Evolutionary conservation across 2,888 invertebrate species (phyloP).

Genomic region (Pemphredon lugubris): DNA sequence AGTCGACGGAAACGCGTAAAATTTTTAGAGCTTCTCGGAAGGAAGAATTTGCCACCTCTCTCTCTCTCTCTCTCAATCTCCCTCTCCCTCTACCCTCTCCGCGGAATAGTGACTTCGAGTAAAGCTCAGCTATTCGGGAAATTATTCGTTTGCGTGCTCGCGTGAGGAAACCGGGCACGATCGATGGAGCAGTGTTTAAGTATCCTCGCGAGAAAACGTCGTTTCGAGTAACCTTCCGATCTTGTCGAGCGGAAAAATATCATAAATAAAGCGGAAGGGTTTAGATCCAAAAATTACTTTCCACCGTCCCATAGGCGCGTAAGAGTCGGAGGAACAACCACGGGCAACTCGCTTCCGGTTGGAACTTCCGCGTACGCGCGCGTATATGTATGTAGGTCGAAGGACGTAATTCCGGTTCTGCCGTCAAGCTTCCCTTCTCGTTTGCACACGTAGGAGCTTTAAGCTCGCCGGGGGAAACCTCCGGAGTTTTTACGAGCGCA

Average conservation of each 20-base stretch:
- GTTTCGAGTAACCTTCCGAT: background rate
- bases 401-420: conserved; percentile 34
- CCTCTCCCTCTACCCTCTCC: background rate
- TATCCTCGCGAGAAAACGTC: conserved; percentile 20
- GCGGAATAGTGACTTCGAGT: conserved; percentile 9
- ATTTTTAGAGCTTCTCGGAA: conserved; percentile 18
- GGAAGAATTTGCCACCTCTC: conserved; percentile 18
- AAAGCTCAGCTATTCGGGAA: conserved; percentile 19
- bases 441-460: conserved; percentile 28
- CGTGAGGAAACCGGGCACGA: conserved; percentile 29
- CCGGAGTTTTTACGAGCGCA: conserved; percentile 60
- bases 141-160: conserved; percentile 28
- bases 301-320: no score
- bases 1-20: conserved; percentile 14
- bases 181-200: conserved; percentile 53
- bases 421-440: conserved; percentile 10
- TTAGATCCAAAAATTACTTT: no score
- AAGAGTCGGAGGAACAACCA: no score
- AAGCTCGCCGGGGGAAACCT: conserved; percentile 44
- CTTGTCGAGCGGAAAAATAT: no score
- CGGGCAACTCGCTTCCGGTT: no score
- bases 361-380: no score
- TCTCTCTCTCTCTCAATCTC: no score
- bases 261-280: no score
- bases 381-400: conserved; percentile 28